Percentiles rank a stretch among this genome's conserved stretches.
Conservation (phyloP, 2,797 vertebrate genomes). For the Syndactyla subalaris region DNA sequence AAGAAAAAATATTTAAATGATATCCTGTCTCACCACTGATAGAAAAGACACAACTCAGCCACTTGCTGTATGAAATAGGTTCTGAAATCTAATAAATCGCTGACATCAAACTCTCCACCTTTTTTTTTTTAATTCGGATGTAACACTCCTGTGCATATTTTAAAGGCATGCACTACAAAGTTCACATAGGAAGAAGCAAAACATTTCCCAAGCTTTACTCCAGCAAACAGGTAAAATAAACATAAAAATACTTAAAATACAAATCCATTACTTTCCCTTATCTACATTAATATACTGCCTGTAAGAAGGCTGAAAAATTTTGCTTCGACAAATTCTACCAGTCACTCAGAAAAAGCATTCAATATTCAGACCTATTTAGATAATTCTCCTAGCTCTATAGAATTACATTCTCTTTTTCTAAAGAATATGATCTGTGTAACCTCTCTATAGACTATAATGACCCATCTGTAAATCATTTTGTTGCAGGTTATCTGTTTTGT, state of each 20-base stretch:
- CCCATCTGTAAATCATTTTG: constrained; percentile 78
- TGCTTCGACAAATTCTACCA: constrained; percentile 14
- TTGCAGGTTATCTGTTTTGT: constrained; percentile 76
- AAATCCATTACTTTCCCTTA: neutral
- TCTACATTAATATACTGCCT: neutral
- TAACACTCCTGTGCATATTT: neutral
- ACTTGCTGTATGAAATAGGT: neutral
- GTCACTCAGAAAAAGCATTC: neutral
- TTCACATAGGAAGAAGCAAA: neutral
- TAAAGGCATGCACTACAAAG: neutral
- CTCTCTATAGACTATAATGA: constrained; percentile 61
- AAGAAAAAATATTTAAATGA: constrained; percentile 53
- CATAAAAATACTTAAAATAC: neutral
- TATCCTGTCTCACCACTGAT: neutral
- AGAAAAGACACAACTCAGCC: constrained; percentile 18
- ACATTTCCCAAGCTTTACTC: neutral
- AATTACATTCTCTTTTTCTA: constrained; percentile 38
- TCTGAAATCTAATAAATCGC: constrained; percentile 29
- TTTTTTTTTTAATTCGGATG: neutral
- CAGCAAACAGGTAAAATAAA: neutral
- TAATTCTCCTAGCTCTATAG: constrained; percentile 50
- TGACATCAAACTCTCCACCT: neutral
- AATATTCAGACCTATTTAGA: constrained; percentile 40
- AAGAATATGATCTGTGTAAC: constrained; percentile 61
- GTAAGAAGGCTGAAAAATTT: constrained; percentile 16